Evolutionary conservation across 2,888 invertebrate genomes (phyloP).

Genomic region (Acrocyrtus sp.): DNA sequence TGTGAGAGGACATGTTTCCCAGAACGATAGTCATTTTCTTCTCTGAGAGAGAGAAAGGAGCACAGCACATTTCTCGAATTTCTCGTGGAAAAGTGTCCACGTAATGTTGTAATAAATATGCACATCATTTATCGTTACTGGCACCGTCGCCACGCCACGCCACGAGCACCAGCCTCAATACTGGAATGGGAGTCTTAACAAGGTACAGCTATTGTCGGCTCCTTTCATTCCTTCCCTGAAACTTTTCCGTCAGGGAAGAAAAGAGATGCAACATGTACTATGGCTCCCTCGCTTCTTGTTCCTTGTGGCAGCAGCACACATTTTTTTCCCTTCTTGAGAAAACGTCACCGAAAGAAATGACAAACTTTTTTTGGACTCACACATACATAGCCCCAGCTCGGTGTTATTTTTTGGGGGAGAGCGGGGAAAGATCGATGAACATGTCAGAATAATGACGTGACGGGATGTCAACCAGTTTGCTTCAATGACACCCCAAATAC

Average conservation of each 20-base stretch:
- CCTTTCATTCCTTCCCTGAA: too few relatives aligned
- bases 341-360: too few relatives aligned
- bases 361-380: too few relatives aligned
- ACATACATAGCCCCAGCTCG: too few relatives aligned
- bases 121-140: slow-evolving; percentile 25
- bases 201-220: too few relatives aligned
- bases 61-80: neutral
- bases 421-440: slow-evolving; percentile 63
- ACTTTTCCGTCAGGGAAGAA: neutral
- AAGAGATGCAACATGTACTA: too few relatives aligned
- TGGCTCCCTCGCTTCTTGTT: too few relatives aligned
- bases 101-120: slow-evolving; percentile 35
- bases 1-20: too few relatives aligned
- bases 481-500: slow-evolving; percentile 30
- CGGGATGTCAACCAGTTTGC: slow-evolving; percentile 62
- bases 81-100: neutral
- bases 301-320: too few relatives aligned
- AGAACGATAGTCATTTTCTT: neutral
- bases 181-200: too few relatives aligned
- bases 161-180: neutral
- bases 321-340: too few relatives aligned
- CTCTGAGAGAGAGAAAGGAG: too few relatives aligned
- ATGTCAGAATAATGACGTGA: slow-evolving; percentile 63
- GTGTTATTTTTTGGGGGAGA: neutral
- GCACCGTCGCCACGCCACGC: neutral